A percentile compares a stretch with the other conserved stretches of the same genome.
These are phyloP conservation scores for Orgyia antiqua DNA, from an alignment of 2,888 invertebrate genomes.

Conservation along the genomic window DNA sequence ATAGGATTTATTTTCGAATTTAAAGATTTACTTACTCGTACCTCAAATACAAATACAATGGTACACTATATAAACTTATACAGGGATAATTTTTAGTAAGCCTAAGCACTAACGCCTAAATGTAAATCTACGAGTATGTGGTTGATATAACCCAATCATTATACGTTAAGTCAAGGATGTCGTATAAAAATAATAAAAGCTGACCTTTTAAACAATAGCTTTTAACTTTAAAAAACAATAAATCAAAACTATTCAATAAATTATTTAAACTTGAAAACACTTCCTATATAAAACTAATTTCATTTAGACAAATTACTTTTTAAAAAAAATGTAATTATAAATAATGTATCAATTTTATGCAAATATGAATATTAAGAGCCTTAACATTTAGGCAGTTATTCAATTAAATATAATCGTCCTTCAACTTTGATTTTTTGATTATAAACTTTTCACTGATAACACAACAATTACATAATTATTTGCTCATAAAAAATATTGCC, in stretches of 20 bases:
- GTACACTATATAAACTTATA: too few relatives aligned
- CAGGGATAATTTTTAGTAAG: too few relatives aligned
- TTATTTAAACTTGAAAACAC: slow-evolving; percentile 5
- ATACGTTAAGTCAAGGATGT: slow-evolving; percentile 7
- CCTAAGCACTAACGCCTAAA: too few relatives aligned
- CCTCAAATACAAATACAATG: too few relatives aligned
- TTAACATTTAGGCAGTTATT: slow-evolving; percentile 18
- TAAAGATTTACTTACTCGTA: too few relatives aligned
- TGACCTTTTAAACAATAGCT: slow-evolving; percentile 12
- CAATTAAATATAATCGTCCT: slow-evolving; percentile 15
- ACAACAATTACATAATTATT: too few relatives aligned
- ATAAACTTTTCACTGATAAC: not conserved
- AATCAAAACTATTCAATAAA: slow-evolving; percentile 6
- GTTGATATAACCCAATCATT: slow-evolving; percentile 3
- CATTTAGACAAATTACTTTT: slow-evolving; percentile 5
- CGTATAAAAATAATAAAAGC: too few relatives aligned
- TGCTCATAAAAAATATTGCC: too few relatives aligned
- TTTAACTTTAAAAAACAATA: slow-evolving; percentile 8
- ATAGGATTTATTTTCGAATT: too few relatives aligned
- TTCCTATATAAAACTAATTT: not conserved
- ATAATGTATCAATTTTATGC: slow-evolving; percentile 14
- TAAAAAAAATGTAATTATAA: slow-evolving; percentile 1
- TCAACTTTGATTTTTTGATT: slow-evolving; percentile 7
- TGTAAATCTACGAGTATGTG: too few relatives aligned
- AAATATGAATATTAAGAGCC: slow-evolving; percentile 10